These are phyloP conservation scores for Phalanger gymnotis DNA, from an alignment of 2,797 vertebrate genomes.

Conservation along the genomic window DNA sequence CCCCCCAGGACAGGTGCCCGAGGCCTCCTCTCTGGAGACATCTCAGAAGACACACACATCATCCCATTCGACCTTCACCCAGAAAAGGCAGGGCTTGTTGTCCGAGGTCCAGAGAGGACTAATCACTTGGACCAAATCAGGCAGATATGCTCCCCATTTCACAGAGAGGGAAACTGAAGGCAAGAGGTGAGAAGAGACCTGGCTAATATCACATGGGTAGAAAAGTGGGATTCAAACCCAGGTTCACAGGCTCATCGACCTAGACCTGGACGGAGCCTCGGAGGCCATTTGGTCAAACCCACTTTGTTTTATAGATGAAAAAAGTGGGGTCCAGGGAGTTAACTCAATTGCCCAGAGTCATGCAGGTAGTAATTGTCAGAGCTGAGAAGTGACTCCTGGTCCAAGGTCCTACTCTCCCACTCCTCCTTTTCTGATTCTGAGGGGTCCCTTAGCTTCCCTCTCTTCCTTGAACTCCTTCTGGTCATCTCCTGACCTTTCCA, in stretches of 20 bases:
- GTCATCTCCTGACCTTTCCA: background rate
- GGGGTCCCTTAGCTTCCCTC: background rate
- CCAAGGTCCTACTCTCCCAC: background rate
- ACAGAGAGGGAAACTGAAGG: background rate
- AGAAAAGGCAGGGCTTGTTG: background rate
- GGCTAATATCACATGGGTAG: background rate
- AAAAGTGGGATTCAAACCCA: background rate
- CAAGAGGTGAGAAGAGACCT: background rate
- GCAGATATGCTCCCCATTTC: background rate
- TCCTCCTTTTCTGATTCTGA: background rate
- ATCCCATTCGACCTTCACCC: background rate
- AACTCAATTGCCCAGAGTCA: background rate
- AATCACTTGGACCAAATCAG: background rate
- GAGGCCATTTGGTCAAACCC: background rate
- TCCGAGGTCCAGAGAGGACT: background rate
- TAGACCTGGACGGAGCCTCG: background rate
- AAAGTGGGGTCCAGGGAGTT: background rate
- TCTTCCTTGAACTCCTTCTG: background rate
- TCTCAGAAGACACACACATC: background rate
- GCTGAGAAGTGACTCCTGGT: background rate
- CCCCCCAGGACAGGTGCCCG: background rate
- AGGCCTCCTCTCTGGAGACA: background rate
- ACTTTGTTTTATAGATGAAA: background rate
- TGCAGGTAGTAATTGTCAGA: background rate
- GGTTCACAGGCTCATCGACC: background rate